Percentiles rank a stretch among this genome's conserved stretches.
Evolutionary conservation across 2,888 invertebrate genomes (phyloP).

Genomic region (Dryobotodes eremita): DNA sequence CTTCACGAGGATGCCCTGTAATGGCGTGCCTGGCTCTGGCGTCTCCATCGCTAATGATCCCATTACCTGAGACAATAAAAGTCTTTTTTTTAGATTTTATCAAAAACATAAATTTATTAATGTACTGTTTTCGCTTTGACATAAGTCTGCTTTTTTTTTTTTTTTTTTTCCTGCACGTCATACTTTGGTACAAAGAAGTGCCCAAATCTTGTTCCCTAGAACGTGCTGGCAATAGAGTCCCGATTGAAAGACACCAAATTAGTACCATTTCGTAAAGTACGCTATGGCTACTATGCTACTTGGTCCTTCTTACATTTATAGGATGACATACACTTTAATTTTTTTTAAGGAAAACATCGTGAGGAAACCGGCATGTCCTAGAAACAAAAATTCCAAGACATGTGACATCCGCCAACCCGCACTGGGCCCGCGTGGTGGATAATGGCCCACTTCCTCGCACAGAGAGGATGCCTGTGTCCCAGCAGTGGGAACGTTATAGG

Average conservation of each 20-base stretch:
- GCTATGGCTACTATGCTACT: background rate
- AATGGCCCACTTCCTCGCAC: no score
- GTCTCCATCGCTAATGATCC: constrained; percentile 96
- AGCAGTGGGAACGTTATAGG: no score
- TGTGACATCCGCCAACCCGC: no score
- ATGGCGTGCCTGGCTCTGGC: constrained; percentile 94
- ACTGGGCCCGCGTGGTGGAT: no score
- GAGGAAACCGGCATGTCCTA: no score
- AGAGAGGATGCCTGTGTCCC: no score
- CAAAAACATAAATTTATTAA: background rate
- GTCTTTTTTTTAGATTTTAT: background rate
- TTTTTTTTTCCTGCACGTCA: background rate
- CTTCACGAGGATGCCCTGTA: constrained; percentile 98
- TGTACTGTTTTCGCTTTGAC: background rate
- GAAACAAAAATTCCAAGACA: no score
- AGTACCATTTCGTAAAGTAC: background rate
- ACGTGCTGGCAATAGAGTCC: background rate
- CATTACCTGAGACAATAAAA: constrained; percentile 91
- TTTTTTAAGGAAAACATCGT: no score
- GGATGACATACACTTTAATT: background rate
- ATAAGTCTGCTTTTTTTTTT: background rate
- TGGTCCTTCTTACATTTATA: background rate
- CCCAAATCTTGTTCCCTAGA: background rate
- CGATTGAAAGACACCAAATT: background rate
- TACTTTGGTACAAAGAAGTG: background rate